These are phyloP conservation scores for Linnaemya vulpina DNA, from an alignment of 2,888 invertebrate genomes.

Conservation along the genomic window DNA sequence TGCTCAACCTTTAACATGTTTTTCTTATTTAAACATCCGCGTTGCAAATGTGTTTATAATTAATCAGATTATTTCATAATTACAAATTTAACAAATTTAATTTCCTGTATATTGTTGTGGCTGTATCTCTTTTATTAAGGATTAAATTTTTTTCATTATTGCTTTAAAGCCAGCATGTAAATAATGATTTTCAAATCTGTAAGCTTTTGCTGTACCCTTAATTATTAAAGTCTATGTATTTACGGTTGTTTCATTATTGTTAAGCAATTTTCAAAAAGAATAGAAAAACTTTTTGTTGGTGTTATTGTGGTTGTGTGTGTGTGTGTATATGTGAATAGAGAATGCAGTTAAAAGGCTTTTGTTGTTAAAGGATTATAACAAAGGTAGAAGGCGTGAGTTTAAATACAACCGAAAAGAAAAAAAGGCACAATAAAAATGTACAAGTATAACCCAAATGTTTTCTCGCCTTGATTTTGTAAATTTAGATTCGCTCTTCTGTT, in stretches of 20 bases:
- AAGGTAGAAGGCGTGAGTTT: constrained; percentile 53
- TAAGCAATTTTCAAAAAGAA: constrained; percentile 25
- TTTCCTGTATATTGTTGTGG: not conserved
- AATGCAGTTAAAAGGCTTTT: constrained; percentile 62
- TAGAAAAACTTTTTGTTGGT: constrained; percentile 4
- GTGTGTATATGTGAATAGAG: not conserved
- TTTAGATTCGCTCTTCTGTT: constrained; percentile 26
- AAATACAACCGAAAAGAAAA: constrained; percentile 28
- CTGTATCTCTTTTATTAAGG: not conserved
- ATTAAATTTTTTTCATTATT: not conserved
- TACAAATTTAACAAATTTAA: constrained; percentile 27
- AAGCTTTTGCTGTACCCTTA: not conserved
- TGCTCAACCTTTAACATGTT: not conserved
- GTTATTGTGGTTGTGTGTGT: constrained; percentile 5
- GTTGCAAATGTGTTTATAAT: not conserved
- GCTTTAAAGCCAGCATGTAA: not conserved
- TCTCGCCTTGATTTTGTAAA: constrained; percentile 66
- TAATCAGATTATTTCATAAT: not conserved
- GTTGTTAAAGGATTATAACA: constrained; percentile 64
- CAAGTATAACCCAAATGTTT: constrained; percentile 42
- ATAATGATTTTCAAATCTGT: not conserved
- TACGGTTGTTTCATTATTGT: constrained; percentile 24
- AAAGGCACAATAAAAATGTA: constrained; percentile 27
- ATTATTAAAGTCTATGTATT: not conserved
- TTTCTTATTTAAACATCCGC: not conserved